Conservation (phyloP, 2,113 vertebrate species). For the Dasyurus viverrinus region DNA sequence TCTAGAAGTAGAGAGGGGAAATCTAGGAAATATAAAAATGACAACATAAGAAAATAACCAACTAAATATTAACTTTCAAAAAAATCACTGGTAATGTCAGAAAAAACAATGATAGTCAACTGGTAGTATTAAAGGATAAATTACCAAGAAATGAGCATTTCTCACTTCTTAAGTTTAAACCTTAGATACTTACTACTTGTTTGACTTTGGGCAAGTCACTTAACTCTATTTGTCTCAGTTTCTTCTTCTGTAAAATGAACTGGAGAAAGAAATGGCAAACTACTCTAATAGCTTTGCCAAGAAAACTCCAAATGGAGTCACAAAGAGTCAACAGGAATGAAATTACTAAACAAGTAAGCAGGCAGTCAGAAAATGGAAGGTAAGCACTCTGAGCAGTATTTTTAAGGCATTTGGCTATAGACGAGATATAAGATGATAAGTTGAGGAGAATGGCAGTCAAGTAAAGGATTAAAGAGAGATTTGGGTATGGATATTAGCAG, state of each 20-base stretch:
- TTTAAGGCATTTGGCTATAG: neutral
- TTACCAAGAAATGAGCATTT: too few relatives aligned
- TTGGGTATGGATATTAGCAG: neutral
- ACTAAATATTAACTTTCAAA: neutral
- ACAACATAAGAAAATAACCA: neutral
- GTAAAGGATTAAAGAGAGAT: neutral
- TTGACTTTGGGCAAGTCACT: neutral
- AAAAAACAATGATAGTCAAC: neutral
- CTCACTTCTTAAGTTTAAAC: too few relatives aligned
- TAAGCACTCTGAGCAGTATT: neutral
- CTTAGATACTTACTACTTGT: neutral
- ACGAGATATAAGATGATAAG: neutral
- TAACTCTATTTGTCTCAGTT: neutral
- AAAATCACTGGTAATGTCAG: neutral
- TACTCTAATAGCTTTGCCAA: neutral
- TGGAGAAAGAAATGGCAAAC: neutral
- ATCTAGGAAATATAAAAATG: neutral
- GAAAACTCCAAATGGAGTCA: neutral
- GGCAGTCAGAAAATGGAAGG: neutral
- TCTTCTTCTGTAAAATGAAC: neutral
- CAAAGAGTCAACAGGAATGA: neutral
- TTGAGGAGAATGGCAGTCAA: neutral
- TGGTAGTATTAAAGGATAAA: neutral
- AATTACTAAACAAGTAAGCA: neutral
- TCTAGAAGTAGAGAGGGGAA: neutral